A percentile compares a stretch with the other conserved stretches of the same genome.
Conservation (phyloP, 2,888 invertebrate species). For the Dichetophora obliterata region DNA sequence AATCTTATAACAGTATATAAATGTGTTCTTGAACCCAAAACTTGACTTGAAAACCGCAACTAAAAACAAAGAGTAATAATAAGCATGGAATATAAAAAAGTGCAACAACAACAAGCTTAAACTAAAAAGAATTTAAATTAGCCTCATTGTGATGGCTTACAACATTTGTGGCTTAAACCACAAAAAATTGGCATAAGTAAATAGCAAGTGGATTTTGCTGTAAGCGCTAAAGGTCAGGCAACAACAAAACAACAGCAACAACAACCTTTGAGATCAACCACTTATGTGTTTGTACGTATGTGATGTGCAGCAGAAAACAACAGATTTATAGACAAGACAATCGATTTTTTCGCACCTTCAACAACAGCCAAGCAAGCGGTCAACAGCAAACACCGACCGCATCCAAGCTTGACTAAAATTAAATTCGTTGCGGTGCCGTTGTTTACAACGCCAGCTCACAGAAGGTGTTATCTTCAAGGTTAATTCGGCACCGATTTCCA, state of each 20-base stretch:
- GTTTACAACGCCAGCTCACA: neutral
- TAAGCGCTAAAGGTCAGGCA: conserved; percentile 25
- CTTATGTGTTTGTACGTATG: neutral
- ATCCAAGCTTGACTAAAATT: neutral
- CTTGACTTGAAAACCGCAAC: neutral
- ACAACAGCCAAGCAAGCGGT: conserved; percentile 18
- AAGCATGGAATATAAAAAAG: neutral
- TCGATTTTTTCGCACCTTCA: conserved; percentile 31
- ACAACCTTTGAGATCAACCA: neutral
- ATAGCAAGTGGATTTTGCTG: conserved; percentile 28
- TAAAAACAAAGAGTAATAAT: neutral
- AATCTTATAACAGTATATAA: too few species aligned
- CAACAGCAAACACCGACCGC: neutral
- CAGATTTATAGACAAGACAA: conserved; percentile 27
- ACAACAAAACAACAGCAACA: neutral
- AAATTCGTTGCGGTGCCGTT: neutral
- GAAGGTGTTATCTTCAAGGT: conserved; percentile 31
- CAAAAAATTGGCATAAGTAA: conserved; percentile 9
- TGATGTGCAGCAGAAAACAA: neutral
- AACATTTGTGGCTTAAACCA: too few species aligned
- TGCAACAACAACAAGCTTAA: too few species aligned
- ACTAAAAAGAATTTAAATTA: too few species aligned
- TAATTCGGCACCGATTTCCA: conserved; percentile 10
- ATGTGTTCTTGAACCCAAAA: too few species aligned
- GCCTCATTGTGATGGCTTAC: too few species aligned